phyloP scores from a whole-genome alignment of 1,140 invertebrate genomes.

The Calliphora vicina region DNA sequence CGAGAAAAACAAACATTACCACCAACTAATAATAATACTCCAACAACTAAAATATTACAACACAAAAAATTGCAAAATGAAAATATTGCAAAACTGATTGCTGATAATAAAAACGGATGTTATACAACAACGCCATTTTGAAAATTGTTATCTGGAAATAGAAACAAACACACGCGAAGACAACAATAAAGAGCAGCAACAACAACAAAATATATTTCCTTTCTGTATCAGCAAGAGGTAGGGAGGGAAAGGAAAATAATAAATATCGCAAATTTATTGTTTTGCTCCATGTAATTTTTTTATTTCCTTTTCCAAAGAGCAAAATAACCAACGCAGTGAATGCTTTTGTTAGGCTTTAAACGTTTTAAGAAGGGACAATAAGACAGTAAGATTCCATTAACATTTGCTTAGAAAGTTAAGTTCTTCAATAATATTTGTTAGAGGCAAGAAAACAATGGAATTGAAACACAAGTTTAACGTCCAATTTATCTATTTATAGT shows the following conservation, averaged over 20 bases:
- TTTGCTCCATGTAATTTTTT: not conserved
- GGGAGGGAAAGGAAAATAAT: not conserved
- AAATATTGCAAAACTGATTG: conserved; percentile 20
- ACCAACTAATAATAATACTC: too few relatives aligned
- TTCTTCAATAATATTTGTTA: too few relatives aligned
- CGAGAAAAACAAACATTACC: too few relatives aligned
- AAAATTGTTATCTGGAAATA: not conserved
- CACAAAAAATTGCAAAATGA: conserved; percentile 1
- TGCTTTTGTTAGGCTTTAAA: not conserved
- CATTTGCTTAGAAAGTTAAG: too few relatives aligned
- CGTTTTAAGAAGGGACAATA: not conserved
- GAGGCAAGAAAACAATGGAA: too few relatives aligned
- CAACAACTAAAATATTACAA: not conserved
- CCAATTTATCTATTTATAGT: too few relatives aligned
- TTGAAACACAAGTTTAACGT: too few relatives aligned
- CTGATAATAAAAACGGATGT: conserved; percentile 29
- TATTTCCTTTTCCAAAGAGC: not conserved
- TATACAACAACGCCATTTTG: conserved; percentile 31
- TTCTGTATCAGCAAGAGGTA: not conserved
- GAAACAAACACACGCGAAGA: not conserved
- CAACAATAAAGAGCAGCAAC: not conserved
- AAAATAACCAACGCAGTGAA: not conserved
- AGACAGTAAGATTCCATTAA: too few relatives aligned
- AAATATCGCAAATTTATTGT: not conserved
- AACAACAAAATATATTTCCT: not conserved